These are phyloP conservation scores for Bombus fervidus DNA, from an alignment of 1,140 invertebrate genomes.

Conservation along the genomic window DNA sequence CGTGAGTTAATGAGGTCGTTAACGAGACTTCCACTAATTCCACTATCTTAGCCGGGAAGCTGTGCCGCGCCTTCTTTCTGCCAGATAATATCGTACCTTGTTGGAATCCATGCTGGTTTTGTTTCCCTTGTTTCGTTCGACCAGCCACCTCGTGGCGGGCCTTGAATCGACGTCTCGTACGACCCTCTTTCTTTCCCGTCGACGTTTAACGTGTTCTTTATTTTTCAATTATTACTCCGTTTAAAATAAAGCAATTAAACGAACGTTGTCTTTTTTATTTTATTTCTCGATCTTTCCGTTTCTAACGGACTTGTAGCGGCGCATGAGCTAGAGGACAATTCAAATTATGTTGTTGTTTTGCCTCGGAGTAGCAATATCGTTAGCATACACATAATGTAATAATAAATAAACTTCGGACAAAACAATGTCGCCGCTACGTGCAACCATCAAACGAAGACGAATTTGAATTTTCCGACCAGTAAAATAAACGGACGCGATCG, in stretches of 20 bases:
- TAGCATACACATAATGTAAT: too few relatives aligned
- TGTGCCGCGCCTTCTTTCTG: conserved; percentile 25
- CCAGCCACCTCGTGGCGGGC: not conserved
- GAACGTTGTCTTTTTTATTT: too few relatives aligned
- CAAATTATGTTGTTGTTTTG: too few relatives aligned
- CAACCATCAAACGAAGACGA: too few relatives aligned
- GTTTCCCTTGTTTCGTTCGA: not conserved
- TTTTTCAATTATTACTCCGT: not conserved
- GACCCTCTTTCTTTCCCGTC: not conserved
- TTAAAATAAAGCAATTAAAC: not conserved
- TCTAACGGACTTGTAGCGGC: not conserved
- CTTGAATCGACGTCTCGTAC: not conserved
- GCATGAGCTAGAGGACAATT: too few relatives aligned
- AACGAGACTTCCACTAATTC: conserved; percentile 72
- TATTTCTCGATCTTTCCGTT: too few relatives aligned
- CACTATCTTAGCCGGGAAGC: conserved; percentile 51
- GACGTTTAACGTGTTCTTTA: not conserved
- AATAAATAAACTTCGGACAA: too few relatives aligned
- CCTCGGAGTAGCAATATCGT: too few relatives aligned
- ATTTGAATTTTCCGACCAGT: too few relatives aligned
- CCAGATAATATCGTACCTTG: conserved; percentile 61
- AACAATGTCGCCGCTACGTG: too few relatives aligned
- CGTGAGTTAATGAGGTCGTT: conserved; percentile 77
- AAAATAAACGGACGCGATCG: too few relatives aligned
- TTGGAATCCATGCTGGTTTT: conserved; percentile 12